phyloP scores from a whole-genome alignment of 1,140 invertebrate genomes.

The Adoxophyes honmai region DNA sequence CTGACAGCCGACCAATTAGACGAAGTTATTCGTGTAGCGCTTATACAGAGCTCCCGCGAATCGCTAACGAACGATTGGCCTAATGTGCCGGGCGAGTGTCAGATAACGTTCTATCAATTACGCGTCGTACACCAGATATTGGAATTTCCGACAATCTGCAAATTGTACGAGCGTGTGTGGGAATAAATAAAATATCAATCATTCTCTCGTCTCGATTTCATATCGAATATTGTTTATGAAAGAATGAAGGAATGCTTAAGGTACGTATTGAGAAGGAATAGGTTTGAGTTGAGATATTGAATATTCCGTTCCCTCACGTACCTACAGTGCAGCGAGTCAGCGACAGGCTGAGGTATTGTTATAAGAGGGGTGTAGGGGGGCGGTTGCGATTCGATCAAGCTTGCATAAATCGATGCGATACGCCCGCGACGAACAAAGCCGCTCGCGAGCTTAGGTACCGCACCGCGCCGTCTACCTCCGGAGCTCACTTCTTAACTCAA shows the following conservation, averaged over 20 bases:
- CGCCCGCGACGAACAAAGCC: slow-evolving; percentile 64
- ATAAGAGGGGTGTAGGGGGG: slow-evolving; percentile 32
- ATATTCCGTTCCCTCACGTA: slow-evolving; percentile 17
- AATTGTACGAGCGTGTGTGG: no score
- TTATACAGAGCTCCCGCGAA: no score
- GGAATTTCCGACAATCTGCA: no score
- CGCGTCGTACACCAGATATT: no score
- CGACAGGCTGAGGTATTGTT: slow-evolving; percentile 42
- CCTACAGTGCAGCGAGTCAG: slow-evolving; percentile 13
- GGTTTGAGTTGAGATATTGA: slow-evolving; percentile 16
- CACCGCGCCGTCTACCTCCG: slow-evolving; percentile 24
- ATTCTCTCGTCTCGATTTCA: neutral
- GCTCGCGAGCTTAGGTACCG: slow-evolving; percentile 49
- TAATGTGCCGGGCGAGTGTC: no score
- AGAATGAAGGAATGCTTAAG: slow-evolving; percentile 13
- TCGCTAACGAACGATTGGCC: no score
- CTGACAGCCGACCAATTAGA: no score
- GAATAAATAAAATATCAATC: neutral
- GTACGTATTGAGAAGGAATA: slow-evolving; percentile 10
- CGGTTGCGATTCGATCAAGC: slow-evolving; percentile 54
- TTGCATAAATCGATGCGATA: slow-evolving; percentile 71
- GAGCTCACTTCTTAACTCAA: slow-evolving; percentile 7
- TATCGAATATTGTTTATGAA: slow-evolving; percentile 12
- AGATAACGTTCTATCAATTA: no score
- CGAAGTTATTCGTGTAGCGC: no score